Conservation (phyloP, 2,888 invertebrate species). For the Germaria angustata region DNA sequence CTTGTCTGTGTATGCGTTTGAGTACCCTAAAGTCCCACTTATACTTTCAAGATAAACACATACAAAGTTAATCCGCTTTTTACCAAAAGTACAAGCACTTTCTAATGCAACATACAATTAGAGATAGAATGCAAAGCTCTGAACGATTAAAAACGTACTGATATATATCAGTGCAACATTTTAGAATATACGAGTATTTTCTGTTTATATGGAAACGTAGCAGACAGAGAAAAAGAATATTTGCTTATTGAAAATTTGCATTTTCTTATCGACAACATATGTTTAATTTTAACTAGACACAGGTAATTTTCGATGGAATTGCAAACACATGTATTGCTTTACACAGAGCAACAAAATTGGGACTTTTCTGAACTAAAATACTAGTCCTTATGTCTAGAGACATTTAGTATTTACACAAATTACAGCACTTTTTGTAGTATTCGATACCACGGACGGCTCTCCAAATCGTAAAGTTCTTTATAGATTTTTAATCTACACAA, state of each 20-base stretch:
- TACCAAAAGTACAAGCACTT: not conserved
- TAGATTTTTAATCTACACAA: too few species aligned
- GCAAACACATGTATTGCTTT: not conserved
- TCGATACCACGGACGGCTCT: too few species aligned
- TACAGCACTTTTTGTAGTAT: too few species aligned
- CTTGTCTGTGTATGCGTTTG: not conserved
- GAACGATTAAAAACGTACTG: too few species aligned
- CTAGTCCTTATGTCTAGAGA: too few species aligned
- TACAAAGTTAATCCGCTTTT: slow-evolving; percentile 19
- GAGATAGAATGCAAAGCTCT: slow-evolving; percentile 27
- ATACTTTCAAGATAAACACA: not conserved
- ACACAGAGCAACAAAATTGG: too few species aligned
- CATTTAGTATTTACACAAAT: too few species aligned
- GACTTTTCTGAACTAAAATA: too few species aligned
- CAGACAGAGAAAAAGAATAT: not conserved
- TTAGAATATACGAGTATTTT: too few species aligned
- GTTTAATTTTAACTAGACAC: not conserved
- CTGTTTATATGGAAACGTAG: not conserved
- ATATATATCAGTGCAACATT: too few species aligned
- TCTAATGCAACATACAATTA: slow-evolving; percentile 33
- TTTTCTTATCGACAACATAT: not conserved
- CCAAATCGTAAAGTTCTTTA: too few species aligned
- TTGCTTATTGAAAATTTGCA: not conserved
- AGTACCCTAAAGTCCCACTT: not conserved
- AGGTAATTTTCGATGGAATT: not conserved